Percentiles rank a stretch among this genome's conserved stretches.
Evolutionary conservation across 1,140 invertebrate species (phyloP).

Genomic region (Drosophila carrolli): DNA sequence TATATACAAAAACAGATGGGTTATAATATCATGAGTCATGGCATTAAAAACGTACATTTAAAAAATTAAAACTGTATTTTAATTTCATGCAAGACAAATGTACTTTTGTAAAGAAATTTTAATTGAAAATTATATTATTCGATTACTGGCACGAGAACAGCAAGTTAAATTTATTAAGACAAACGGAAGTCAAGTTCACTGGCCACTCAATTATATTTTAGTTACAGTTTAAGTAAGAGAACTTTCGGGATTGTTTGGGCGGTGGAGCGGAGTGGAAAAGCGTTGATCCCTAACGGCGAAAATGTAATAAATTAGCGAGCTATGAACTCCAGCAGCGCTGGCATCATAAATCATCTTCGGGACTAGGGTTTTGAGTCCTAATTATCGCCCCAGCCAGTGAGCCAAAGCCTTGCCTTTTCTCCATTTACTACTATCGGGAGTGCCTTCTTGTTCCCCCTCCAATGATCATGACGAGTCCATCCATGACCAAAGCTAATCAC

Average conservation of each 20-base stretch:
- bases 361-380: constrained; percentile 53
- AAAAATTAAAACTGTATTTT: no score
- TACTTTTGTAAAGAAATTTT: no score
- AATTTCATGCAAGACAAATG: no score
- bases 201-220: constrained; percentile 2
- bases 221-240: not conserved
- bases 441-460: not conserved
- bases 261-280: not conserved
- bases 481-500: constrained; percentile 52
- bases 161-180: not conserved
- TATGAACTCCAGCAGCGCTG: constrained; percentile 43
- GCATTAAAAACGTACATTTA: no score
- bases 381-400: constrained; percentile 56
- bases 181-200: not conserved
- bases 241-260: not conserved
- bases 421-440: not conserved
- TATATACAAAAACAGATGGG: no score
- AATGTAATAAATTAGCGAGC: constrained; percentile 66
- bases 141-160: no score
- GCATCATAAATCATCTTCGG: constrained; percentile 74
- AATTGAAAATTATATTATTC: no score
- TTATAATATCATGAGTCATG: no score
- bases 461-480: constrained; percentile 36
- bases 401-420: constrained; percentile 17
- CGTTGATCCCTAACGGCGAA: constrained; percentile 15